phyloP scores from a whole-genome alignment of 2,113 vertebrate genomes.

The Erythrocercus mccallii region DNA sequence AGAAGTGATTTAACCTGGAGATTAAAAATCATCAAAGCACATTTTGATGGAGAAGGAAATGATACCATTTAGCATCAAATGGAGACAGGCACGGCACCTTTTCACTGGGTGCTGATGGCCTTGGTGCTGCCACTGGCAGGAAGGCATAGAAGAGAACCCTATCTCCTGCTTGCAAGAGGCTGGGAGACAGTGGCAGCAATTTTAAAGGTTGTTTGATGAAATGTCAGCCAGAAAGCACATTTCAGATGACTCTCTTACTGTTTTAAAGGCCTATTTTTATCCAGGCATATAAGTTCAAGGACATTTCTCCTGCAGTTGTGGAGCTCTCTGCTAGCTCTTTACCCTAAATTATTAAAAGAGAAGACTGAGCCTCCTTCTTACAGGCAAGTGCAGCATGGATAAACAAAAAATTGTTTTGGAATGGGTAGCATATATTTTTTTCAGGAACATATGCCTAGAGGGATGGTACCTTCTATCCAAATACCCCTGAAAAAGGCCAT shows the following conservation, averaged over 20 bases:
- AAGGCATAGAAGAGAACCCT: neutral
- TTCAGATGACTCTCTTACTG: neutral
- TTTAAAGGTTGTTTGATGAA: neutral
- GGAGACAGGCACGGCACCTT: neutral
- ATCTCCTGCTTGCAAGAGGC: fast-evolving
- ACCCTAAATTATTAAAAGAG: neutral
- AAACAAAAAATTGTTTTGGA: neutral
- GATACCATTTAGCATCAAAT: fast-evolving
- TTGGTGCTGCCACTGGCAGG: neutral
- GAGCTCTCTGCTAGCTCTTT: neutral
- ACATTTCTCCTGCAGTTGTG: neutral
- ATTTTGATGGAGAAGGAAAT: too few relatives aligned
- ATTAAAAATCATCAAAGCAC: neutral
- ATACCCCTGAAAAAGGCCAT: neutral
- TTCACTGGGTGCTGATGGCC: neutral
- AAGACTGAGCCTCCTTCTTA: neutral
- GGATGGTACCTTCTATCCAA: neutral
- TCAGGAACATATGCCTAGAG: neutral
- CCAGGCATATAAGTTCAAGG: neutral
- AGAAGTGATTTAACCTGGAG: neutral
- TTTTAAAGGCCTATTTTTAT: constrained; percentile 3
- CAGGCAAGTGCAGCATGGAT: neutral
- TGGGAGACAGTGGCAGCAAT: neutral
- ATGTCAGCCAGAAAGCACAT: neutral
- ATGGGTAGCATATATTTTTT: neutral